Percentiles rank a stretch among this genome's conserved stretches.
Conservation (phyloP, 1,140 invertebrate species). For the Pectinophora gossypiella region DNA sequence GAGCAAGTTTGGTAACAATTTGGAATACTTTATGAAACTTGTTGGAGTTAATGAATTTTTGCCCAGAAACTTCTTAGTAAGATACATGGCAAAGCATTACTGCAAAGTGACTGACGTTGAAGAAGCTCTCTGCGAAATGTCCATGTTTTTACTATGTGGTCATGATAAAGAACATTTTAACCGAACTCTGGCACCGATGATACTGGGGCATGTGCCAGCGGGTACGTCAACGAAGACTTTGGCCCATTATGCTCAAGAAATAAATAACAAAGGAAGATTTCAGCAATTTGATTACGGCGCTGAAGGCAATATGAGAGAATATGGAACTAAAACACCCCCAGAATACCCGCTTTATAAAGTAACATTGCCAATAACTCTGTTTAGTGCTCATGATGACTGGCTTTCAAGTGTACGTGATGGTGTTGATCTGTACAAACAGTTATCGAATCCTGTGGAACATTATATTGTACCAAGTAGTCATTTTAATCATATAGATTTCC, state of each 20-base stretch:
- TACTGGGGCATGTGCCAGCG: conserved; percentile 82
- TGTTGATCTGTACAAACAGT: conserved; percentile 15
- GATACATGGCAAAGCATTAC: conserved; percentile 71
- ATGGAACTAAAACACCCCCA: conserved; percentile 77
- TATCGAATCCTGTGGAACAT: conserved; percentile 26
- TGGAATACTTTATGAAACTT: conserved; percentile 70
- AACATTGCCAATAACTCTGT: conserved; percentile 77
- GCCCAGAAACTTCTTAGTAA: conserved; percentile 74
- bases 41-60: conserved; percentile 78
- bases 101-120: conserved; percentile 68
- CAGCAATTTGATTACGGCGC: conserved; percentile 79
- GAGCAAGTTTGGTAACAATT: conserved; percentile 66
- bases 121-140: conserved; percentile 77
- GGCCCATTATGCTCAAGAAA: conserved; percentile 79
- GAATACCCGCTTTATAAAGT: conserved; percentile 77
- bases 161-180: conserved; percentile 80
- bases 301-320: conserved; percentile 63
- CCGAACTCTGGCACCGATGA: conserved; percentile 76
- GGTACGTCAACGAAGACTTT: conserved; percentile 84
- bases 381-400: conserved; percentile 80
- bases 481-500: conserved; percentile 69
- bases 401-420: conserved; percentile 69
- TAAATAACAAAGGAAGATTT: conserved; percentile 74
- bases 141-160: conserved; percentile 76
- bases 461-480: conserved; percentile 63